phyloP scores from a whole-genome alignment of 2,888 invertebrate genomes.

The Branchipolynoe longqiensis region DNA sequence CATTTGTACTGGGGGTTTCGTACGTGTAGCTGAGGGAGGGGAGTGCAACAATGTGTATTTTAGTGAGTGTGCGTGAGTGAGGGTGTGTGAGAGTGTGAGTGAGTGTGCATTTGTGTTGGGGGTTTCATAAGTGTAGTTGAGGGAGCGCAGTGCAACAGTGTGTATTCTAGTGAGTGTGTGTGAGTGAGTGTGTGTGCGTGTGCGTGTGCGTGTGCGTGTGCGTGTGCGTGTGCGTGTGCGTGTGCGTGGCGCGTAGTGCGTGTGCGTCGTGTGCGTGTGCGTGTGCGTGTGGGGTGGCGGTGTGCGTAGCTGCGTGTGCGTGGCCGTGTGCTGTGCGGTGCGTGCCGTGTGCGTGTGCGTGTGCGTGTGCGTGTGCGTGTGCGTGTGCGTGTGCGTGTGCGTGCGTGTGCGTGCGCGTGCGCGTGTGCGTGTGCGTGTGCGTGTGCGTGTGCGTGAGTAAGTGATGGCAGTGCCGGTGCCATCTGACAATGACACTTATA shows the following conservation, averaged over 20 bases:
- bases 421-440: neutral
- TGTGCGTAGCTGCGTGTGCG: too few relatives aligned
- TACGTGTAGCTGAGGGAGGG: too few relatives aligned
- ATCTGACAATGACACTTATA: constrained; percentile 44
- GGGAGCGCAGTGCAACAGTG: neutral
- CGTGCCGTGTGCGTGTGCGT: neutral
- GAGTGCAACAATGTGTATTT: too few relatives aligned
- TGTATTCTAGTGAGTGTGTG: neutral
- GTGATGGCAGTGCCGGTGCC: constrained; percentile 26
- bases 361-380: constrained; percentile 12
- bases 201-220: constrained; percentile 29
- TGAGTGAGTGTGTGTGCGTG: neutral
- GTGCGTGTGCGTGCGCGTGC: neutral
- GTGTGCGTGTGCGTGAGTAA: neutral
- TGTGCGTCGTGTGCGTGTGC: neutral
- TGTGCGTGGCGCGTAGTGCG: neutral
- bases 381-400: neutral
- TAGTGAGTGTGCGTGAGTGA: neutral
- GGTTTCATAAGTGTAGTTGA: too few relatives aligned
- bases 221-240: neutral
- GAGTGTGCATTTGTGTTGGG: neutral
- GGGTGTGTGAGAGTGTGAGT: neutral
- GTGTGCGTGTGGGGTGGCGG: neutral
- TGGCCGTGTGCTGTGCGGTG: neutral
- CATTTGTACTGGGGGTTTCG: too few relatives aligned